phyloP scores from a whole-genome alignment of 2,113 vertebrate genomes.

The Syngnathus floridae region DNA sequence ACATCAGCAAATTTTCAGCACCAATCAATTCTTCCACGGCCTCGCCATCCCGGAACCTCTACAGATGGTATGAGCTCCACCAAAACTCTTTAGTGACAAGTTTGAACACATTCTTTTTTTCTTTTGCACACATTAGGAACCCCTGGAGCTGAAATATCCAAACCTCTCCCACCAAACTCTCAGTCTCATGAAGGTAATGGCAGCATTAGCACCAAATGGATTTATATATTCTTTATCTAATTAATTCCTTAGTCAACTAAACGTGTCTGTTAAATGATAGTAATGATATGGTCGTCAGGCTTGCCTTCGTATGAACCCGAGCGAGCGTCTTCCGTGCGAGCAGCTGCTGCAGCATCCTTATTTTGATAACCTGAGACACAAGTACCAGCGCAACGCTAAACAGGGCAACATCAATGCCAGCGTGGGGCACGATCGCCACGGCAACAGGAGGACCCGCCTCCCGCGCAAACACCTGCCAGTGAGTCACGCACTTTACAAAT shows the following conservation, averaged over 20 bases:
- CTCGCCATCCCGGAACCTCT: slow-evolving; percentile 87
- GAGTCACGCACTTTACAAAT: slow-evolving; percentile 27
- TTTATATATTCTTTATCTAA: neutral
- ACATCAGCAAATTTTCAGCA: slow-evolving; percentile 94
- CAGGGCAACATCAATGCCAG: neutral
- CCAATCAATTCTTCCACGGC: slow-evolving; percentile 92
- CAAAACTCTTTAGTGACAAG: neutral
- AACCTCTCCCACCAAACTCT: slow-evolving; percentile 78
- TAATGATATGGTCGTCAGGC: slow-evolving; percentile 59
- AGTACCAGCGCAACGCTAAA: slow-evolving; percentile 46
- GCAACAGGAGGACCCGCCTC: slow-evolving; percentile 64
- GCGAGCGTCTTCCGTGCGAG: slow-evolving; percentile 79
- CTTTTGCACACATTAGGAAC: slow-evolving; percentile 68
- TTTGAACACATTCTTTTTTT: neutral
- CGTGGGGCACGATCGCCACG: slow-evolving; percentile 61
- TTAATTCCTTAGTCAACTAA: too few relatives aligned
- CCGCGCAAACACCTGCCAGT: slow-evolving; percentile 79
- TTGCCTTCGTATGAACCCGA: slow-evolving; percentile 87
- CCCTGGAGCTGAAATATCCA: slow-evolving; percentile 84
- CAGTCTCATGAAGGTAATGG: slow-evolving; percentile 86
- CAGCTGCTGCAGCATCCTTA: slow-evolving; percentile 85
- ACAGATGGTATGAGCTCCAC: slow-evolving; percentile 74
- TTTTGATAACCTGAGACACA: slow-evolving; percentile 78
- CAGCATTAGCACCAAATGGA: neutral
- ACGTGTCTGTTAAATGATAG: neutral